These are phyloP conservation scores for Hypothenemus hampei DNA, from an alignment of 1,140 invertebrate species.

Conservation along the genomic window DNA sequence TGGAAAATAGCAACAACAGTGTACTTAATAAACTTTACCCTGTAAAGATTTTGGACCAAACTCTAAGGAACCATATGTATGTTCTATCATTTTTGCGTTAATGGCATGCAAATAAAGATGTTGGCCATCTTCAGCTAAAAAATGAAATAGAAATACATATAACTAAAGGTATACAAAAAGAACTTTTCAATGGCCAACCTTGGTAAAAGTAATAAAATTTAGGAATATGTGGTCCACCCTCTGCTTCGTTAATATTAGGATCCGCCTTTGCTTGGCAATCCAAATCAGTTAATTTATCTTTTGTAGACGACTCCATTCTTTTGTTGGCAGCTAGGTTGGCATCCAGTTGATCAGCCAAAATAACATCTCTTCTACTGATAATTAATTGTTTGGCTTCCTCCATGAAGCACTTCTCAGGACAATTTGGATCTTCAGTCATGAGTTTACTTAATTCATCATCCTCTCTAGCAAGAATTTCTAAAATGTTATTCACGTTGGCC, in stretches of 20 bases:
- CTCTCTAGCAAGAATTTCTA: conserved; percentile 69
- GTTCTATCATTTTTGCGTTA: conserved; percentile 85
- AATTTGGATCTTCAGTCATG: conserved; percentile 62
- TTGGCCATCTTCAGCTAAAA: conserved; percentile 78
- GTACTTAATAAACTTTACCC: conserved; percentile 47
- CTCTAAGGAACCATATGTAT: conserved; percentile 77
- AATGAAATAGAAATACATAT: conserved; percentile 5
- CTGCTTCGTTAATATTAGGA: conserved; percentile 5
- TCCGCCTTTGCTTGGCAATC: too few relatives aligned
- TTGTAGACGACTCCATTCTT: not conserved
- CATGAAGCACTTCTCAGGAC: conserved; percentile 79
- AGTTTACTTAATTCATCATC: conserved; percentile 60
- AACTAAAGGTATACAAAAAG: not conserved
- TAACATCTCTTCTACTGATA: conserved; percentile 39
- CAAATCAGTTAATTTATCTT: too few relatives aligned
- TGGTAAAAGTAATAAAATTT: conserved; percentile 73
- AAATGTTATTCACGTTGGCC: conserved; percentile 58
- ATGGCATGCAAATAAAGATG: conserved; percentile 88
- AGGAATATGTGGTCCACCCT: conserved; percentile 8
- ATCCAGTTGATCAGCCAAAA: not conserved
- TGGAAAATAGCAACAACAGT: conserved; percentile 19
- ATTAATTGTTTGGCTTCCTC: conserved; percentile 71
- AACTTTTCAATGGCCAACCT: conserved; percentile 50
- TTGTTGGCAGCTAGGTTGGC: not conserved
- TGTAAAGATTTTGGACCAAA: conserved; percentile 68